Base-by-base conservation (phyloP, 2,888 invertebrate species). In the Mesorhabditis sp. region DNA sequence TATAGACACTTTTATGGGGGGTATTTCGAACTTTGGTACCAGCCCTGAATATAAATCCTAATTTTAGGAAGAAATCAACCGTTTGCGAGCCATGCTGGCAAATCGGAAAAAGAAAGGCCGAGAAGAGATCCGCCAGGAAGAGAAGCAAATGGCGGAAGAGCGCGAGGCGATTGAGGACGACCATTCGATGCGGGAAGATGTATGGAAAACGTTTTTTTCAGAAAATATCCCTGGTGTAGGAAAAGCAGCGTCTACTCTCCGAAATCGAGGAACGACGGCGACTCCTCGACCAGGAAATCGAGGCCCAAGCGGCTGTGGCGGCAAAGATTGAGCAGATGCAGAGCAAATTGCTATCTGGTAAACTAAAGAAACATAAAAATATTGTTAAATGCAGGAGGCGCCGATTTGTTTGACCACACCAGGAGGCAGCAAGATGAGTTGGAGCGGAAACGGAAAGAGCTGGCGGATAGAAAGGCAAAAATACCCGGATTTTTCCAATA, bases 361-460 rank as follows among this genome's bases (percentile, higher is more conserved):
- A 67, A 45, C 66, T 28, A 28, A 28, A 28, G 28, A 28, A 28
- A 28, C 28, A 28, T 28, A 28, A 28, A 28, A 28, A 28, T 28
- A 28, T 28, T 1, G 2, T 28, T 28, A 28, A 28, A 28, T 28
- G 1, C 71, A 67, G 82, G 79, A 7, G 74, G 75, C 1, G 93
- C 93, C 86, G 94, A 95, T 87, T 92, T 98, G 69, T 90, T 96
- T 61, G 95, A 95, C 87, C 93, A 95, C 83, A 94, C 97, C 28
- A 94, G 94, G 86, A 93, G 95, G 86, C 94, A 94, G 82, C 94
- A 95, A 86, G 89, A 92, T 76, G 92, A 92, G 69, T 88, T 98
- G 68, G 94, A 96, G 85, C 92, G 92, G 86, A 90, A 91, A 72
- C 89, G 92, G 71, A 89, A 90, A 65, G 95, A 96, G 88, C 93